A percentile compares a stretch with the other conserved stretches of the same genome.
phyloP scores from a whole-genome alignment of 2,113 vertebrate genomes.

The Proteles cristata region DNA sequence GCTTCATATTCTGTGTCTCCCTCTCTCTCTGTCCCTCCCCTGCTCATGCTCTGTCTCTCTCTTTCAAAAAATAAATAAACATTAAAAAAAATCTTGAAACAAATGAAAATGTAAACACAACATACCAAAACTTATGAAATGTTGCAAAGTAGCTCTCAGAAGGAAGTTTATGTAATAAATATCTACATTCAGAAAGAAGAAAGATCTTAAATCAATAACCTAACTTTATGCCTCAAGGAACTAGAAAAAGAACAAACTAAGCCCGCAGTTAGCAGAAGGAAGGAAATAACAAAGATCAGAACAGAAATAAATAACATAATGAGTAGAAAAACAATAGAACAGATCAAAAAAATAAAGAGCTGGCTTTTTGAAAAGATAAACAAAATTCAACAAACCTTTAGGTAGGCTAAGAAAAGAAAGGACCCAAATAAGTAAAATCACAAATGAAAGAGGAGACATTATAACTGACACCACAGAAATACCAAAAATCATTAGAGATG shows the following conservation, averaged over 20 bases:
- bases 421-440: no score
- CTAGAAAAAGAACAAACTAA: neutral
- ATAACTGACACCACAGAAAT: neutral
- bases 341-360: neutral
- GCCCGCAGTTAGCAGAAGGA: neutral
- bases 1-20: no score
- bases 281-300: neutral
- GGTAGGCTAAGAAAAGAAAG: no score
- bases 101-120: neutral
- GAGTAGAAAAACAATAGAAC: neutral
- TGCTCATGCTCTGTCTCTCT: no score
- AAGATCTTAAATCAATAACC: neutral
- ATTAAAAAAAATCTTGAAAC: no score
- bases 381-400: neutral
- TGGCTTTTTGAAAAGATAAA: neutral
- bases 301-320: neutral
- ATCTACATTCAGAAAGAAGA: neutral
- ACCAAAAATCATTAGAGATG: neutral
- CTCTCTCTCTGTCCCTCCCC: no score
- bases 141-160: neutral
- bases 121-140: neutral
- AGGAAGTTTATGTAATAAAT: neutral
- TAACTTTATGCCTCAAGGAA: neutral
- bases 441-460: neutral
- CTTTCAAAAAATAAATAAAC: no score